Evolutionary conservation across 2,113 vertebrate genomes (phyloP), one percentile per base, ranked within the genome.

Genomic region (Phalacrocorax pelagicus): DNA sequence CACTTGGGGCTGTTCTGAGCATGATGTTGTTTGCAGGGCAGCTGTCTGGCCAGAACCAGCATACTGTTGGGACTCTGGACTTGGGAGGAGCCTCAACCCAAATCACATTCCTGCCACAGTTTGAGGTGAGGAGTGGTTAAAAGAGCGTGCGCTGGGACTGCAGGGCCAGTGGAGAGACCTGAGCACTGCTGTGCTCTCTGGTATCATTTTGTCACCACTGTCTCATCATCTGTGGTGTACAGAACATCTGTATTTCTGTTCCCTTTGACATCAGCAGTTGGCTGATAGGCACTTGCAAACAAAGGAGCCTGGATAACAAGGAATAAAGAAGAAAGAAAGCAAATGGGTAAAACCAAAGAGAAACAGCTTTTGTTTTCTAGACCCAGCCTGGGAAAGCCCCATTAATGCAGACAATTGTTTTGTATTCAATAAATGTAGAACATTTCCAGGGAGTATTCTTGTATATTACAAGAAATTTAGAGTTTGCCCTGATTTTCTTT

Each of bases 61-160:
- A 95, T 95, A 99, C 99, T 36, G 97, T 99, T 79, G 99, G 99
- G 27, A 99, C 98, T 95, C 97, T 99, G 98, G 99, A 99, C 97
- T 93, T 99, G 94, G 99, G 99, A 71, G 99, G 99, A 90, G 99
- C 99, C 94, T 99, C 99, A 69, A 99, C 99, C 44, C 99, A 99
- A 93, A 99, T 99, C 97, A 99, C 99, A 2, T 99, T 99, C 93
- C 98, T 99, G 91, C 99, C 99, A 6, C 98, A 97, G 75, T 98
- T 98, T 92, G 98, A 99, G 99, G 99, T 99, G 92, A 98, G 97
- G 86, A 91, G 49, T 73, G 61, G 83, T 63, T 65, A 29, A 27
- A 46, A 89, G 22, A 29, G 8, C 2, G 4, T 1, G 27, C 27
- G 29, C 38, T 90, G 70, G 71, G 81, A 58, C 29, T 67, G 38